Conservation (phyloP, 2,113 vertebrate species). For the Cebidichthys violaceus region DNA sequence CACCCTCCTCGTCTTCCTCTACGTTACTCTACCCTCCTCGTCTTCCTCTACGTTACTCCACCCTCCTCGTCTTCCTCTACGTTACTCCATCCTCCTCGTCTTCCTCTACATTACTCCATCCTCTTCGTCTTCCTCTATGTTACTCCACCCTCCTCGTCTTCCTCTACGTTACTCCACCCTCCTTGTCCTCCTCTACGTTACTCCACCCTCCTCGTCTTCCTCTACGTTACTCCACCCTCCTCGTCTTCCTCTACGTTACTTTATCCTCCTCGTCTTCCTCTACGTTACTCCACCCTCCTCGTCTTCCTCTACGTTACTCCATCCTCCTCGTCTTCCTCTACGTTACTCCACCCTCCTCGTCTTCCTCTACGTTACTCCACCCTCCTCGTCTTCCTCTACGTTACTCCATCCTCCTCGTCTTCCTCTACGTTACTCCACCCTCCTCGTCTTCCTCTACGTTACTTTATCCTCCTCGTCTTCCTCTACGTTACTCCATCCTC, state of each 20-base stretch:
- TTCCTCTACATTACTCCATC: too few species aligned
- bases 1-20: conserved; percentile 4
- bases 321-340: conserved; percentile 8
- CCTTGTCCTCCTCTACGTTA: not conserved
- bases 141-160: conserved; percentile 6
- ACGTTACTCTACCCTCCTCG: too few species aligned
- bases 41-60: not conserved
- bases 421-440: not conserved
- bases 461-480: not conserved
- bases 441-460: conserved; percentile 9
- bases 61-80: conserved; percentile 18
- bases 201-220: conserved; percentile 6
- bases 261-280: conserved; percentile 3
- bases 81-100: not conserved
- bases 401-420: not conserved
- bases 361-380: not conserved
- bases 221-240: too few species aligned
- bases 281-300: too few species aligned
- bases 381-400: conserved; percentile 16
- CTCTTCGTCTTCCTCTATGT: too few species aligned
- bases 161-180: too few species aligned
- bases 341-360: too few species aligned
- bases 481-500: not conserved
- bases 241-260: not conserved
- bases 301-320: not conserved